Base-by-base conservation (phyloP, 2,797 vertebrate genomes). In the Pempheris klunzingeri region DNA sequence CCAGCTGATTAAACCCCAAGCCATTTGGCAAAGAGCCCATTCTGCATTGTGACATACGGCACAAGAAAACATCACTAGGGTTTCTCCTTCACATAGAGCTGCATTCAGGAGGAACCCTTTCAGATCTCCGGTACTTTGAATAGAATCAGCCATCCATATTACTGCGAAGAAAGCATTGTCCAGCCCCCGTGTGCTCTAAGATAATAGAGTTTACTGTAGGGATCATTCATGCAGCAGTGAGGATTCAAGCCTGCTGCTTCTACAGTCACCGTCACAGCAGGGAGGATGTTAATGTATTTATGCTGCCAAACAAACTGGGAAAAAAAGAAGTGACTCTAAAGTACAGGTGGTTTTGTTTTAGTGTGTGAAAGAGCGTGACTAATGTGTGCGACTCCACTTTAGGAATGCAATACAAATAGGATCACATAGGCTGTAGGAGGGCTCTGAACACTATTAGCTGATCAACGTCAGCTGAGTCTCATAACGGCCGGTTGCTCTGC, bases 181-280 rank as follows among this genome's bases (percentile, higher is more conserved):
- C 69, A 71, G 53, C 52, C 41, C 57, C 76, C 61, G 63, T 79
- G 69, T 71, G 71, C 44, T 54, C 67, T 83, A 77, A 86, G 78
- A 90, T 87, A 89, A 86, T 82, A 78, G 76, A 65, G 80, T 87
- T 81, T 80, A 71, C 68, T 88, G 59, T 74, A 43, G 41, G 57
- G 67, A 59, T 62, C 69, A 77, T 79, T 90, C 81, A 83, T 54
- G 62, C 86, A 78, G 66, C 64, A 74, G 74, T 60, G 63, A 69
- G 76, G 71, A 64, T 74, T 75, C 47, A 14, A 60, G 67, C 71
- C 54, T 41, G 41, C 64, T 54, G 60, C 34, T 50, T 24, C 72
- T 44, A 4, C 61, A 58, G 50, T 68, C 57, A 2, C 52, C 13
- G 53, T 66, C 71, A 72, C 26, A 67, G 61, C 24, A 38, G 65